Base-by-base conservation (phyloP, 2,113 vertebrate genomes). In the Phylloscopus trochilus region DNA sequence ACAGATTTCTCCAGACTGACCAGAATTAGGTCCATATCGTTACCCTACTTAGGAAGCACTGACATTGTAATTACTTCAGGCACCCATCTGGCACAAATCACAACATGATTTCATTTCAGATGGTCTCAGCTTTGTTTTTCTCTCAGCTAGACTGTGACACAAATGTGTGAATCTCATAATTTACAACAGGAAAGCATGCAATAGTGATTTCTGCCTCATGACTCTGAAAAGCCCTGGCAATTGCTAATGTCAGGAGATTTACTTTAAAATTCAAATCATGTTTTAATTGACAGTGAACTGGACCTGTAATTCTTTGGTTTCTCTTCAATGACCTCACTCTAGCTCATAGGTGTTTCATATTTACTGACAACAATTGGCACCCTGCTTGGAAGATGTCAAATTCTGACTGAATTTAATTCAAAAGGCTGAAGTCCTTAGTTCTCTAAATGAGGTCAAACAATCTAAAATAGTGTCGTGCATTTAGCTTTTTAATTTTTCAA, bases 61-160 rank as follows among this genome's bases (percentile, higher is more conserved):
- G 79, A 51, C 68, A 77, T 12, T 91, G 58, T 85, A 95, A 94
- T 93, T 80, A 86, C 75, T 88, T 94, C 68, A 77, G 93, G 85
- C 72, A 60, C 19, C 64, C 91, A 93, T 87, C 76, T 94, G 92
- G 91, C 89, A 91, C 85, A 80, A 93, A 92, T 79, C 84, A 95
- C 69, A 91, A 74, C 44, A 88, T 67, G 37, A 88, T 91, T 88
- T 74, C 67, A 74, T 93, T 94, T 95, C 90, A 94, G 51, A 91
- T 74, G 30, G 35, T 67, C 74, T 93, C 70, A 85, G 59, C 72
- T 86, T 39, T 91, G 73, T 68, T 92, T 92, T 91, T 37, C n/a
- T 93, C 74, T 83, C 44, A 76, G 55, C 68, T 87, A 88, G 55
- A 74, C 64, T 49, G 62, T 56, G 66, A 58, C 84, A 82, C 16